phyloP scores from a whole-genome alignment of 2,113 vertebrate species.

The Lophochroa leadbeateri region DNA sequence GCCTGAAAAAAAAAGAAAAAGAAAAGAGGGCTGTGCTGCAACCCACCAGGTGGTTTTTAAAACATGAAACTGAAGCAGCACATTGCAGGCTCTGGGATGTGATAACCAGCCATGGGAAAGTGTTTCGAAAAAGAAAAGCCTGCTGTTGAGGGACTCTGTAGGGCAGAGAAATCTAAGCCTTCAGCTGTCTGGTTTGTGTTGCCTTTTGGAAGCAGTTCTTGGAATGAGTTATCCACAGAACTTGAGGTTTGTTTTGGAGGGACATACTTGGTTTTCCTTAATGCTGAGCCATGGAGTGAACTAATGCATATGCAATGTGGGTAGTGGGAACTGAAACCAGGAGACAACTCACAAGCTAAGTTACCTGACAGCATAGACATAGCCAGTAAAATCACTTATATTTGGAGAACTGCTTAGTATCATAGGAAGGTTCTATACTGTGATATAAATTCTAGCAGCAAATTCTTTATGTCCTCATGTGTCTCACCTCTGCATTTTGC shows the following conservation, averaged over 20 bases:
- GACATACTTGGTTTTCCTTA: not conserved
- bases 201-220: not conserved
- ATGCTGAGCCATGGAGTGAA: not conserved
- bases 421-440: not conserved
- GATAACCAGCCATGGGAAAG: not conserved
- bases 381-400: not conserved
- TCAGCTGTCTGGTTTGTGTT: not conserved
- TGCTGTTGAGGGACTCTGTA: not conserved
- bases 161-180: not conserved
- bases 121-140: not conserved
- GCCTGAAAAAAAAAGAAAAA: not conserved
- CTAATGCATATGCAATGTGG: not conserved
- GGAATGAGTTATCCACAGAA: not conserved
- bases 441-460: not conserved
- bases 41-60: not conserved
- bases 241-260: constrained; percentile 18
- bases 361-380: not conserved
- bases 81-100: not conserved
- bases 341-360: not conserved
- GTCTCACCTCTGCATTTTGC: not conserved
- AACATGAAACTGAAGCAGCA: not conserved
- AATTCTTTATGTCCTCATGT: not conserved
- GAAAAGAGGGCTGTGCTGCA: not conserved
- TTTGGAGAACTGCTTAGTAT: not conserved
- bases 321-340: not conserved